phyloP scores from a whole-genome alignment of 2,888 invertebrate genomes.

The Macropis europaea region DNA sequence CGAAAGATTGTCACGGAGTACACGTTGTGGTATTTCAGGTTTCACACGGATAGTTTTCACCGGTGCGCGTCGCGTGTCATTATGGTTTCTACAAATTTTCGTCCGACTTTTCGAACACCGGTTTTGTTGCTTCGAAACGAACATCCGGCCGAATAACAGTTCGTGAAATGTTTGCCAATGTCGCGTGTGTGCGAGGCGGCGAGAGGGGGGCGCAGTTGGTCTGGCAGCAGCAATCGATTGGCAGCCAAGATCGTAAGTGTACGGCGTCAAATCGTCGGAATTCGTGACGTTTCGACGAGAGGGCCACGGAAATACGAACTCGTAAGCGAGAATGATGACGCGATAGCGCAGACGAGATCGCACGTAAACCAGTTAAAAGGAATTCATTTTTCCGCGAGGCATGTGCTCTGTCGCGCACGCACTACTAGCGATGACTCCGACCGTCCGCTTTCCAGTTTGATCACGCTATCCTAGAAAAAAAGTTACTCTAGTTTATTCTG shows the following conservation, averaged over 20 bases:
- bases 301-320: constrained; percentile 47
- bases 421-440: constrained; percentile 26
- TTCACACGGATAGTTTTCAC: too few species aligned
- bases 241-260: constrained; percentile 46
- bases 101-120: not conserved
- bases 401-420: constrained; percentile 22
- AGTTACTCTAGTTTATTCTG: too few species aligned
- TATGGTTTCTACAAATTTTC: too few species aligned
- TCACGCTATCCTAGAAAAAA: too few species aligned
- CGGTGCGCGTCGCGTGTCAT: too few species aligned
- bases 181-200: not conserved
- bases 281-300: constrained; percentile 49
- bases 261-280: constrained; percentile 49
- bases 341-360: constrained; percentile 45
- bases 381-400: constrained; percentile 52
- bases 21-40: too few species aligned
- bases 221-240: constrained; percentile 39
- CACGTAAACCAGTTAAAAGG: constrained; percentile 58
- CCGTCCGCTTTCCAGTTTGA: not conserved
- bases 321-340: constrained; percentile 50
- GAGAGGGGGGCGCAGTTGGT: not conserved
- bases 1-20: too few species aligned
- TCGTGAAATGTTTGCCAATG: constrained; percentile 37
- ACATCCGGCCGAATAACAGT: constrained; percentile 20
- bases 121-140: constrained; percentile 2